Conservation (phyloP, 2,113 vertebrate genomes). For the Seriola dumerili region DNA sequence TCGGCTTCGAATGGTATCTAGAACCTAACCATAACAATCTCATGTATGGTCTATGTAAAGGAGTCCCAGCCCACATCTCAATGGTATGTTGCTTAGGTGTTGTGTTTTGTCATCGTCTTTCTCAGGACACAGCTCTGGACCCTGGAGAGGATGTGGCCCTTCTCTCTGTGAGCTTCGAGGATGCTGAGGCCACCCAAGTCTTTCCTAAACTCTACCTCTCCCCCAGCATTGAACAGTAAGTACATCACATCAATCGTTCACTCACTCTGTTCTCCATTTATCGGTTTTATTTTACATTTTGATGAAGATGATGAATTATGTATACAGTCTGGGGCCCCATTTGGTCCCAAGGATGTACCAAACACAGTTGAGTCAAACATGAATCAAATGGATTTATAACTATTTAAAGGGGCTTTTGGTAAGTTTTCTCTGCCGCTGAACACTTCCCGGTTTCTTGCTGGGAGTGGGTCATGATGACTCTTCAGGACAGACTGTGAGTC, state of each 20-base stretch:
- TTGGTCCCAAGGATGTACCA: neutral
- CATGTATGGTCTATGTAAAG: no score
- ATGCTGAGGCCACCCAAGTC: constrained; percentile 97
- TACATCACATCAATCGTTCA: constrained; percentile 32
- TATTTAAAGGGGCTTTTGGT: no score
- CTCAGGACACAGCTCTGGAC: constrained; percentile 94
- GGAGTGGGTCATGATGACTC: no score
- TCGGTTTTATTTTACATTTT: neutral
- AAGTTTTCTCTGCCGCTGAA: no score
- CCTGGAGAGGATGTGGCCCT: constrained; percentile 97
- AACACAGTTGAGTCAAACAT: neutral
- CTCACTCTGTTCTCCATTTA: neutral
- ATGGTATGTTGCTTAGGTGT: neutral
- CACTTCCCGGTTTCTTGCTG: no score
- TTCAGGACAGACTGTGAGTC: no score
- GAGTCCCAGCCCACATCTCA: neutral
- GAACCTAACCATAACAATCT: no score
- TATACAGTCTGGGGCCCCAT: neutral
- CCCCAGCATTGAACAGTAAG: constrained; percentile 98
- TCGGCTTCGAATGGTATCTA: no score
- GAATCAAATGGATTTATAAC: neutral
- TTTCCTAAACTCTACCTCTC: constrained; percentile 97
- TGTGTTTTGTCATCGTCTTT: constrained; percentile 30
- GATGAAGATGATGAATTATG: neutral
- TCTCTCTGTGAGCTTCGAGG: constrained; percentile 97